Base-by-base conservation (phyloP, 2,888 invertebrate species). In the Teinopalpus imperialis region DNA sequence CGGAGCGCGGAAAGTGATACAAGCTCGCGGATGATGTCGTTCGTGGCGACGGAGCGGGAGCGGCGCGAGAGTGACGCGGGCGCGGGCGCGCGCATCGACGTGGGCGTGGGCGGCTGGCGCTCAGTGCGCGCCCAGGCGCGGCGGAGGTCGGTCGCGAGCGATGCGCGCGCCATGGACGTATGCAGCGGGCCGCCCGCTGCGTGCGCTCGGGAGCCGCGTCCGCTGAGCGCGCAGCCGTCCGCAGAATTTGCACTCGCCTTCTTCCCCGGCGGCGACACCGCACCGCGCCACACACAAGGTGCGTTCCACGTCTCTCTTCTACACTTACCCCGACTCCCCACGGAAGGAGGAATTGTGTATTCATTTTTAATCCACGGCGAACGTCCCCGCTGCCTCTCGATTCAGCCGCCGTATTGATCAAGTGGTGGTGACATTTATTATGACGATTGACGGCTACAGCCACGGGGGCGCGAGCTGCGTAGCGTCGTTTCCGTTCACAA, bases 161-260 rank as follows among this genome's bases (percentile, higher is more conserved):
- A 85, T 85, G 86, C 69, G 60, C 64, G 73, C 82, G 67, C 75
- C 81, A 94, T 94, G 94, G 93, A 94, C 90, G 92, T 93, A 81
- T 94, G 93, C 89, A 93, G 93, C 88, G 91, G 92, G 75, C 86
- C 91, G 79, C 90, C 90, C 79, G 90, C 91, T 77, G 74, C 92
- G 72, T 90, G 91, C 74, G 92, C 56, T 77, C 90, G 63, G 91
- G 91, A 73, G 90, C 90, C 79, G 81, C 90, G 66, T 85, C 90
- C 71, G 88, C 91, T 74, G 90, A 92, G 91, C 66, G 93, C 94
- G 81, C 94, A 94, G 78, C 92, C 93, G 60, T 92, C 92, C 70
- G 91, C 93, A 56, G 94, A 94, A 77, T 95, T 95, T 80, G 93
- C 94, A 80, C 90, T 95, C 69, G 92, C 94, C 77, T 95, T 95